A percentile compares a stretch with the other conserved stretches of the same genome.
phyloP scores from a whole-genome alignment of 2,113 vertebrate species.

The Leucopsar rothschildi region DNA sequence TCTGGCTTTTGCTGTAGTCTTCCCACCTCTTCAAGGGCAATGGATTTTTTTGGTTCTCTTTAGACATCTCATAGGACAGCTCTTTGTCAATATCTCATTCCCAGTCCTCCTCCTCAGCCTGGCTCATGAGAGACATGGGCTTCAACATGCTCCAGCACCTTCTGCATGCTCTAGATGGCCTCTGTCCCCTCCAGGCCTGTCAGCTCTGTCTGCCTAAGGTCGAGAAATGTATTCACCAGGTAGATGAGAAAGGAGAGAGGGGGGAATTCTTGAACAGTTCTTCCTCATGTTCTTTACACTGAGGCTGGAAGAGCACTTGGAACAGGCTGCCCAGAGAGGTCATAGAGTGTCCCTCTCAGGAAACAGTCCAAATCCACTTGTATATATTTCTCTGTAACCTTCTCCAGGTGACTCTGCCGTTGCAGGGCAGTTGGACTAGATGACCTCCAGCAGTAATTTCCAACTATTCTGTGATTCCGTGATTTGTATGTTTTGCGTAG shows the following conservation, averaged over 20 bases:
- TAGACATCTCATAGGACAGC: not conserved
- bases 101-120: not conserved
- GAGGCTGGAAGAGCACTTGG: not conserved
- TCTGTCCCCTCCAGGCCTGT: not conserved
- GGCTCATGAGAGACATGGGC: not conserved
- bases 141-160: not conserved
- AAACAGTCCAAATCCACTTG: not conserved
- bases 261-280: not conserved
- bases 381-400: not conserved
- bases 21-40: not conserved
- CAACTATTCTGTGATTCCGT: not conserved
- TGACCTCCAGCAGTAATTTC: not conserved
- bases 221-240: not conserved
- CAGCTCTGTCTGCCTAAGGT: not conserved
- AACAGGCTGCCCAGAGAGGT: not conserved
- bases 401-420: not conserved
- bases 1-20: not conserved
- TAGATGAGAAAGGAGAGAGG: not conserved
- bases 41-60: not conserved
- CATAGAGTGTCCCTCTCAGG: not conserved
- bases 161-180: not conserved
- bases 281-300: not conserved
- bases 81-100: not conserved
- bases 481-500: not conserved
- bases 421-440: not conserved